Evolutionary conservation across 1,140 invertebrate genomes (phyloP), one percentile per base, ranked within the genome.

Genomic region (Penaeus indicus): DNA sequence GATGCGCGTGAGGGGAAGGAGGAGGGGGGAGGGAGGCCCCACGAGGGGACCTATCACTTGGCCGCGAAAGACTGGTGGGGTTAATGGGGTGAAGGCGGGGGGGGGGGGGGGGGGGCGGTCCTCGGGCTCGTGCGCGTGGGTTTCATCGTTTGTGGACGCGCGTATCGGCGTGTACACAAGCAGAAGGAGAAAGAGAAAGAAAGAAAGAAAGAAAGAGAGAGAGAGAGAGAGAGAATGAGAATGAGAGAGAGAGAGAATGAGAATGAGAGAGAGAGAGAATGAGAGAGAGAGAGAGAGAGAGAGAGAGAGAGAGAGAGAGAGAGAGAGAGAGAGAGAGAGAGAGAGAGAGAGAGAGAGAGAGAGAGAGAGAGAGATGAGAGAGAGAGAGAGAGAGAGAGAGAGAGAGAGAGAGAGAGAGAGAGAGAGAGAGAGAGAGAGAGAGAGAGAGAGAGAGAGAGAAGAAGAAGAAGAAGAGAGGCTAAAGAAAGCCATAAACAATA

Each of bases 1-100:
- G 77, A 42, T 54, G 22, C 38, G 77, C 77, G 42, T 79, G 77
- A 38, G 47, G 47, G 32, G 47, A 77, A 77, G 72, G 4, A 77
- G 38, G 38, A 4, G 38, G 38, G 38, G 38, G 38, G 7, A 8
- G 38, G 38, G 38, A 42, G 38, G 38, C 0, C 7, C 38, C 7
- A 7, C 5, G 38, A 42, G 38, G 38, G 38, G 38, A 42, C 38
- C 38, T 4, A 42, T 42, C 38, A 42, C 38, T 42, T 42, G 38
- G 38, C 38, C 38, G 38, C 7, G 38, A 42, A 42, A 42, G 75
- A 38, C 19, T 18, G 75, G 54, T 18, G 32, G 54, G 75, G 25
- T 54, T 42, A 54, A 79, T 42, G 38, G 60, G 32, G 38, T 16
- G 63, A n/a, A 64, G 18, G n/a, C 63, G 3, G 63, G 63, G 63